Percentiles rank a stretch among this genome's conserved stretches.
These are phyloP conservation scores for Drosophila ananassae DNA, from an alignment of 1,140 invertebrate species.

Conservation along the genomic window DNA sequence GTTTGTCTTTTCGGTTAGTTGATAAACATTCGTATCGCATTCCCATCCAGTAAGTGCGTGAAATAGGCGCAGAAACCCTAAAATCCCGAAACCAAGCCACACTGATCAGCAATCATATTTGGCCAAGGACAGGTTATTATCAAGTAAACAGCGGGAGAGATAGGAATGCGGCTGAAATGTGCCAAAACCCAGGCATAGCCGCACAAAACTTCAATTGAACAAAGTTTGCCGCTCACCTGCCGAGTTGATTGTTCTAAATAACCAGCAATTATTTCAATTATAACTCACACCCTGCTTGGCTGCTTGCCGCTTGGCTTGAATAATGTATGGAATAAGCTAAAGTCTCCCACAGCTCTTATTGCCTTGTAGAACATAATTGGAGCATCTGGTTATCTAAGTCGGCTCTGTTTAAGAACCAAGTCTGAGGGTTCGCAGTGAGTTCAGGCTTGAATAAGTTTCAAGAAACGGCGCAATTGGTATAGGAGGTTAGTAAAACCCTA, in stretches of 20 bases:
- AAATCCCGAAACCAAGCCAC: background rate
- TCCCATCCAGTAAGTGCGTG: too few species aligned
- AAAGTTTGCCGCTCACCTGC: constrained; percentile 48
- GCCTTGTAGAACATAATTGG: constrained; percentile 39
- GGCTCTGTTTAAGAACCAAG: constrained; percentile 22
- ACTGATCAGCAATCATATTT: constrained; percentile 9
- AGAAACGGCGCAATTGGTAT: background rate
- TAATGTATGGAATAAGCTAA: background rate
- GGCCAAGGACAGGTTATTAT: background rate
- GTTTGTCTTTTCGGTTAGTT: background rate
- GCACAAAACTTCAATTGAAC: constrained; percentile 5
- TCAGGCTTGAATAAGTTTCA: background rate
- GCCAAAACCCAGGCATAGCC: background rate
- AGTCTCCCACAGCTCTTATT: constrained; percentile 17
- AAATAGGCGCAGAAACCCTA: too few species aligned
- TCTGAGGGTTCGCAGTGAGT: background rate
- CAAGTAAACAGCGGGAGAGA: background rate
- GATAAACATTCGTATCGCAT: too few species aligned
- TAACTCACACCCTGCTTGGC: constrained; percentile 18
- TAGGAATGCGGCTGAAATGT: background rate
- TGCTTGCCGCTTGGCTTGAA: background rate
- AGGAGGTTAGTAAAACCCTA: too few species aligned
- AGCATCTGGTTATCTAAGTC: constrained; percentile 23
- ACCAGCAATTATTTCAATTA: constrained; percentile 59
- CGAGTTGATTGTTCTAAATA: constrained; percentile 54